Base-by-base conservation (phyloP, 2,888 invertebrate genomes). In the Leptothorax acervorum region DNA sequence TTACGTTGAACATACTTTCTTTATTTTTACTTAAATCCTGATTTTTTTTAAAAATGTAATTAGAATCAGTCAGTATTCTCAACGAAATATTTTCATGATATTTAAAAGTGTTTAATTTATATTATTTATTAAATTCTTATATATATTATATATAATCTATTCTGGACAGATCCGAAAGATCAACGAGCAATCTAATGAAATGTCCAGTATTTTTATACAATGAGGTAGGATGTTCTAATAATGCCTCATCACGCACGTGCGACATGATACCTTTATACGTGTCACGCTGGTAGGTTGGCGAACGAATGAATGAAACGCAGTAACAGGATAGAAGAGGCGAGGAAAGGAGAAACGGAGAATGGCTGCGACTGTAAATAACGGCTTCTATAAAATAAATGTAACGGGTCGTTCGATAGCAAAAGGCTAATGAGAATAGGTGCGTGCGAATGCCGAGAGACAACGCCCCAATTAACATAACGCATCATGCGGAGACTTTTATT, bases 391-490 rank as follows among this genome's bases (percentile, higher is more conserved):
- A 93, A 93, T 92, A 92, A 92, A 92, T 92, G 92, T 93, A 92
- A 91, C 90, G 90, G 88, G 91, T 88, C 65, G 89, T 92, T 92
- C 92, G 92, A 93, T 93, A 91, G 88, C 90, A 85, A 91, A 92
- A 89, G 90, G 90, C 92, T 94, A 94, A 94, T 94, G 94, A 94
- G 91, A 94, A 93, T 94, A 93, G 94, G 94, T 94, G 94, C 93
- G 94, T 94, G 93, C 87, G 88, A 87, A 92, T 92, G 87, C 91
- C 90, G 85, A 66, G 92, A 94, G 95, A 94, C 95, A 94, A 95
- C 95, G 95, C 95, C 95, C 94, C 94, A 95, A 95, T 95, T 95
- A 95, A 94, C 94, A 94, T 95, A 95, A 95, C 94, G 92, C 94
- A 93, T 93, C 90, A 88, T 86, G 88, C 88, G 90, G 85, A 78